Conservation (phyloP, 2,113 vertebrate species). For the Actenoides hombroni region DNA sequence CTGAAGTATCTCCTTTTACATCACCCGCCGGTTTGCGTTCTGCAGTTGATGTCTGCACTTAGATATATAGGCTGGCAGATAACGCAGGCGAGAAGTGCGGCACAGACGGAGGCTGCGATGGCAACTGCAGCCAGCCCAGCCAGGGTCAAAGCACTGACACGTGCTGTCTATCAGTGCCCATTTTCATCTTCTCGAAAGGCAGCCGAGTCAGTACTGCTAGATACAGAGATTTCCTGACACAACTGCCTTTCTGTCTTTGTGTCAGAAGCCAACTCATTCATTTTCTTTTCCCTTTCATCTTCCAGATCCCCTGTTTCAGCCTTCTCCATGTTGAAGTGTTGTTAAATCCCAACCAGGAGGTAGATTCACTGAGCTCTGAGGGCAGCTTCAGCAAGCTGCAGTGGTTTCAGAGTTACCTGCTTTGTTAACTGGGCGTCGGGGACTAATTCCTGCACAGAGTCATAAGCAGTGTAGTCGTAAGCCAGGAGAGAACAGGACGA, state of each 20-base stretch:
- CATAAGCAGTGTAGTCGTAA: neutral
- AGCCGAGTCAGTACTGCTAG: constrained; percentile 21
- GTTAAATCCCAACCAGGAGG: constrained; percentile 43
- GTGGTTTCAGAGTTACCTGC: neutral
- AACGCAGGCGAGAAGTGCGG: constrained; percentile 58
- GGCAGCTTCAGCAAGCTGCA: constrained; percentile 56
- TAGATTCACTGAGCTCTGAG: constrained; percentile 72
- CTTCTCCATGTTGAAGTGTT: neutral
- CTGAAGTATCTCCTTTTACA: neutral
- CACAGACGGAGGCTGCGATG: constrained; percentile 51
- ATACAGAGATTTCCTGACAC: constrained; percentile 74
- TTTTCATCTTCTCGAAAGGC: constrained; percentile 67
- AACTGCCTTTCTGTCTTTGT: constrained; percentile 76
- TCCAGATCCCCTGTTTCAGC: constrained; percentile 65
- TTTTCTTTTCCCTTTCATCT: constrained; percentile 35
- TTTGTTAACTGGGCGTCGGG: rapidly evolving
- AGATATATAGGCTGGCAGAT: neutral
- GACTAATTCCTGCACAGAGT: neutral
- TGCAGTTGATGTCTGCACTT: neutral
- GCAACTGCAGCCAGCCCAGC: constrained; percentile 37
- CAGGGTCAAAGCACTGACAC: constrained; percentile 33
- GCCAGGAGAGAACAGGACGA: neutral
- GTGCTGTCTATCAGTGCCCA: neutral
- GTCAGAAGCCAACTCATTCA: constrained; percentile 69
- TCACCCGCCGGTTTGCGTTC: neutral